Evolutionary conservation across 1,140 invertebrate genomes (phyloP).

Genomic region (Acromyrmex heyeri): DNA sequence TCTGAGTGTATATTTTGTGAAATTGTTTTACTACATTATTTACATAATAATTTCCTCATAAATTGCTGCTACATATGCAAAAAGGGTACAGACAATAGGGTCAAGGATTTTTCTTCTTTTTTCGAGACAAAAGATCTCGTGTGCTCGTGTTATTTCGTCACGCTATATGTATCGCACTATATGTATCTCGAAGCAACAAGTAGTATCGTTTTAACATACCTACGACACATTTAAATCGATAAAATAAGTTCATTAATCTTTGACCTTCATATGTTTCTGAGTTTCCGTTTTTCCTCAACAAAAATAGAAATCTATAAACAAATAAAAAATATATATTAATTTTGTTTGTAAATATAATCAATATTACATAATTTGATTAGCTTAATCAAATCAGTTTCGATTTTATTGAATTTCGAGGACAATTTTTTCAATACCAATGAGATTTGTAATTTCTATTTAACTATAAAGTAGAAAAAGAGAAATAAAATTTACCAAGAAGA

Average conservation of each 20-base stretch:
- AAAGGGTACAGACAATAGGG: neutral
- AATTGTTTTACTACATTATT: too few species aligned
- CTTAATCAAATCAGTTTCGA: neutral
- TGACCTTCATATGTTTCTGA: conserved; percentile 16
- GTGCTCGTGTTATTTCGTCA: conserved; percentile 13
- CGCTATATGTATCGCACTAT: conserved; percentile 42
- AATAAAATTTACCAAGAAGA: conserved; percentile 3
- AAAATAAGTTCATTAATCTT: conserved; percentile 61
- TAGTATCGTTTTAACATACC: conserved; percentile 63
- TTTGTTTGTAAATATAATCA: neutral
- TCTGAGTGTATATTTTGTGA: too few species aligned
- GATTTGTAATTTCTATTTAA: neutral
- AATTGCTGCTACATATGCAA: neutral
- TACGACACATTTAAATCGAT: conserved; percentile 72
- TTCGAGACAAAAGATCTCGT: neutral
- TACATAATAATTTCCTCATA: too few species aligned
- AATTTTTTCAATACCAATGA: neutral
- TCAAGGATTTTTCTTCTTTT: conserved; percentile 3
- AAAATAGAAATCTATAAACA: neutral
- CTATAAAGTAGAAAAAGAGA: neutral
- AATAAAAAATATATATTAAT: neutral
- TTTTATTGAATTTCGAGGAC: neutral
- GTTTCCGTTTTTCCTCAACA: neutral
- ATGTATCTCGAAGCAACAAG: conserved; percentile 73
- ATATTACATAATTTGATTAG: neutral